phyloP scores from a whole-genome alignment of 2,888 invertebrate species.

The Eudasyphora cyanicolor region DNA sequence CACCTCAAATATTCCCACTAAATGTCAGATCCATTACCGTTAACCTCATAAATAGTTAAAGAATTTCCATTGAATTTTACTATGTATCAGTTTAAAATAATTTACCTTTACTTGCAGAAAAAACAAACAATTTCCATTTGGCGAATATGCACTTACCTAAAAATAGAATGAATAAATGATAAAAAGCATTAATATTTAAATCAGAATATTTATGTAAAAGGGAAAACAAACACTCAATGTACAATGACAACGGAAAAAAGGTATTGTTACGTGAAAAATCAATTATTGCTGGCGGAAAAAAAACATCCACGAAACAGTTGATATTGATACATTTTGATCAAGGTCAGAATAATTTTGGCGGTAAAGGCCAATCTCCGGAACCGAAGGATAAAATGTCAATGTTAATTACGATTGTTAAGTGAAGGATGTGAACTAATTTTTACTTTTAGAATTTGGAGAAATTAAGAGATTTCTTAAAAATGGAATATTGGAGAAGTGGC shows the following conservation, averaged over 20 bases:
- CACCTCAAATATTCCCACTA: neutral
- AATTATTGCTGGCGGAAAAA: neutral
- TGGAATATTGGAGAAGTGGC: no score
- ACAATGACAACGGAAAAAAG: neutral
- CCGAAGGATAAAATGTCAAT: no score
- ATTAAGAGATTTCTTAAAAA: no score
- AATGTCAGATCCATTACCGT: neutral
- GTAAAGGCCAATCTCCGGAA: no score
- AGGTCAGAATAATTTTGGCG: neutral
- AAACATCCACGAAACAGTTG: no score
- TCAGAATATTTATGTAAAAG: neutral
- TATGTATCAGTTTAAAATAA: neutral
- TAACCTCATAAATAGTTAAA: neutral
- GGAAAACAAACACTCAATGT: neutral
- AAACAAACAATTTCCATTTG: neutral
- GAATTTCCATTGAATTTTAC: neutral
- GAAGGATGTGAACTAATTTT: no score
- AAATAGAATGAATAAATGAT: neutral
- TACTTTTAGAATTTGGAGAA: no score
- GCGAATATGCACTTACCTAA: neutral
- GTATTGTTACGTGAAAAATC: no score
- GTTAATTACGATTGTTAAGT: no score
- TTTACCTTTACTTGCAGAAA: neutral
- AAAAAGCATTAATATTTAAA: neutral
- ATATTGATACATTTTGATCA: neutral